Conservation (phyloP, 2,113 vertebrate genomes). For the Atlantisia rogersi region DNA sequence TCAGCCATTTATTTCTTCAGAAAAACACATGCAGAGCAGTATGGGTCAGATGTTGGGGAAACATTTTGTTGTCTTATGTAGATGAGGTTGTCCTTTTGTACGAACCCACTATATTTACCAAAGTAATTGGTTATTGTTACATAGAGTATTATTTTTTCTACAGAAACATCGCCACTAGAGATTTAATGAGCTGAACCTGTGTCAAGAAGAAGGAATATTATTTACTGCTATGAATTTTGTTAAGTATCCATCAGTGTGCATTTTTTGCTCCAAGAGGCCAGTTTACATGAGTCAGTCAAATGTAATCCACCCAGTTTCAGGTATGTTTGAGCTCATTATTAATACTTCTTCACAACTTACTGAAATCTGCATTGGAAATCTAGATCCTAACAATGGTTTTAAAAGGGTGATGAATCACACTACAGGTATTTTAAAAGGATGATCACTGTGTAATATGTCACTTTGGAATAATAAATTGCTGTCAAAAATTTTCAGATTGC, state of each 20-base stretch:
- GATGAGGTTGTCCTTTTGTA: conserved; percentile 20
- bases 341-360: neutral
- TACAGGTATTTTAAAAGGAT: neutral
- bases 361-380: neutral
- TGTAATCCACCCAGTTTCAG: neutral
- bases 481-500: neutral
- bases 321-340: neutral
- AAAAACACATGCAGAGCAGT: conserved; percentile 1
- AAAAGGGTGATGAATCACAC: neutral
- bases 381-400: neutral
- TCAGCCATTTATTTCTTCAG: conserved; percentile 18
- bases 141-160: conserved; percentile 1
- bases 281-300: neutral
- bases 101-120: conserved; percentile 24
- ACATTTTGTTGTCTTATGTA: neutral
- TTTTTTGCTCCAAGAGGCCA: neutral
- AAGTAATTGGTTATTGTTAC: conserved; percentile 57
- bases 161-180: conserved; percentile 2
- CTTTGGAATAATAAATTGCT: neutral
- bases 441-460: neutral
- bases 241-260: neutral
- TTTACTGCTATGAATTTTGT: conserved; percentile 16
- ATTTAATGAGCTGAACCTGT: conserved; percentile 50
- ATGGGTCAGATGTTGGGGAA: conserved; percentile 21
- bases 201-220: conserved; percentile 14